Percentiles rank a stretch among this genome's conserved stretches.
phyloP scores from a whole-genome alignment of 2,888 invertebrate genomes.

The Phorcus lineatus region DNA sequence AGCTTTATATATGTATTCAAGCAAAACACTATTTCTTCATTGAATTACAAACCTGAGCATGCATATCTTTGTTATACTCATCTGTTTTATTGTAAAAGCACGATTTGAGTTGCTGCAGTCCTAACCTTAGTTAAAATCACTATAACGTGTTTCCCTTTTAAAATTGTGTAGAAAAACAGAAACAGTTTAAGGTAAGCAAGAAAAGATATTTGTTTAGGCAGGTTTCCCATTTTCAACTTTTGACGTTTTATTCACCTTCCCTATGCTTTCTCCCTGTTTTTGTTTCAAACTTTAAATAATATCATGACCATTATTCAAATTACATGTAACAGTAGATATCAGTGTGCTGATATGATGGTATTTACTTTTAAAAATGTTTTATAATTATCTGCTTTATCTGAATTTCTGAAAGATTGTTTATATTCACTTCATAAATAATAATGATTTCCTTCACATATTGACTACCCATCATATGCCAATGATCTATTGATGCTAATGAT shows the following conservation, averaged over 20 bases:
- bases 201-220: too few relatives aligned
- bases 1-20: too few relatives aligned
- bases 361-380: too few relatives aligned
- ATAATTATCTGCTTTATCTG: not conserved
- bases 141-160: slow-evolving; percentile 1
- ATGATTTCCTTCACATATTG: too few relatives aligned
- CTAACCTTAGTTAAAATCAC: too few relatives aligned
- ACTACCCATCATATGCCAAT: not conserved
- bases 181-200: slow-evolving; percentile 12
- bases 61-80: too few relatives aligned
- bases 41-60: too few relatives aligned
- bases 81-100: too few relatives aligned
- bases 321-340: not conserved
- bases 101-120: too few relatives aligned
- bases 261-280: not conserved
- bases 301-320: not conserved
- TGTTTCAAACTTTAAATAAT: not conserved
- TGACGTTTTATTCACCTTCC: not conserved
- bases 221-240: too few relatives aligned
- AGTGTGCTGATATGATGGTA: too few relatives aligned
- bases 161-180: slow-evolving; percentile 18
- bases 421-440: not conserved
- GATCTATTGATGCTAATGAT: not conserved
- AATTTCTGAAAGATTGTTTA: not conserved
- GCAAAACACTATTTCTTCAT: too few relatives aligned